Evolutionary conservation across 2,797 vertebrate genomes (phyloP).

Genomic region (Poecilia velifera): DNA sequence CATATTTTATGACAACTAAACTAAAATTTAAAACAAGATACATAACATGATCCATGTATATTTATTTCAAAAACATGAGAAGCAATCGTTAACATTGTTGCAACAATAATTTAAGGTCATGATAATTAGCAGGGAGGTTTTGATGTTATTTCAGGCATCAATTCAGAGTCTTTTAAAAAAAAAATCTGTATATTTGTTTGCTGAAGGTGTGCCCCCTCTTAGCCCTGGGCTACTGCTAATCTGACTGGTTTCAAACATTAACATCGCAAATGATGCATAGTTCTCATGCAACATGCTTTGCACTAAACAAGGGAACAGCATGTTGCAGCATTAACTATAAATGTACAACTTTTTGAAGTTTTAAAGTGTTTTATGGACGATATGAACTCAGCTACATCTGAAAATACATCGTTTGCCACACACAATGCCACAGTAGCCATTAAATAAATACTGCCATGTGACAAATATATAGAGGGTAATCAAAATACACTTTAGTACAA

Average conservation of each 20-base stretch:
- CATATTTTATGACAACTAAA: background rate
- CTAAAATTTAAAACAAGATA: background rate
- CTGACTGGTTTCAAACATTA: background rate
- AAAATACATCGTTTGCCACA: background rate
- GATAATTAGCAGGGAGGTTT: background rate
- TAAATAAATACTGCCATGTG: background rate
- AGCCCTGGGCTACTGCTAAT: background rate
- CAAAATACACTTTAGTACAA: background rate
- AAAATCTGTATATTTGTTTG: background rate
- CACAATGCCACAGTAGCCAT: background rate
- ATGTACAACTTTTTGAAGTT: background rate
- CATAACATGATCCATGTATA: background rate
- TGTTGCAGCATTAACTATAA: background rate
- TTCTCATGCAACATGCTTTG: background rate
- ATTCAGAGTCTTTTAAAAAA: background rate
- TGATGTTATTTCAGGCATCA: background rate
- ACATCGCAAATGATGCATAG: background rate
- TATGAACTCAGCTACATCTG: background rate
- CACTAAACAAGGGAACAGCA: background rate
- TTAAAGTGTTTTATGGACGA: background rate
- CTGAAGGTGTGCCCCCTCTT: background rate
- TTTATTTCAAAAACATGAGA: background rate
- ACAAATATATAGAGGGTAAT: background rate
- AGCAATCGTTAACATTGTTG: background rate
- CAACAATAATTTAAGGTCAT: background rate